Percentiles rank a stretch among this genome's conserved stretches.
These are phyloP conservation scores for Aphodius granarius DNA, from an alignment of 2,888 invertebrate genomes.

Conservation along the genomic window DNA sequence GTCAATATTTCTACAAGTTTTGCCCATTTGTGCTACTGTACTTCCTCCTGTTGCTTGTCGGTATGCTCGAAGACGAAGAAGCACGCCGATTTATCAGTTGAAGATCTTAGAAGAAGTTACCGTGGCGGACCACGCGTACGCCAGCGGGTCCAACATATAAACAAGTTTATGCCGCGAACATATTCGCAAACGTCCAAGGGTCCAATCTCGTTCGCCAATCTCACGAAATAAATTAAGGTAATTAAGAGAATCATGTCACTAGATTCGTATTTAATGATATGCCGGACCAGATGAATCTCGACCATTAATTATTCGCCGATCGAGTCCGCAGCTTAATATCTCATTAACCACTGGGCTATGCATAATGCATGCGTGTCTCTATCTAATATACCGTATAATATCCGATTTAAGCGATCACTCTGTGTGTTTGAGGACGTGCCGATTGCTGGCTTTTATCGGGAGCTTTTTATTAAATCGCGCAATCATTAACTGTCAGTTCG, in stretches of 20 bases:
- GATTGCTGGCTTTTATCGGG: background rate
- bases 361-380: conserved; percentile 12
- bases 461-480: conserved; percentile 22
- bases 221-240: conserved; percentile 55
- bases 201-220: conserved; percentile 49
- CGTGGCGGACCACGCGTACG: conserved; percentile 40
- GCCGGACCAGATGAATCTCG: conserved; percentile 48
- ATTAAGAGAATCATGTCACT: conserved; percentile 56
- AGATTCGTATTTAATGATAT: conserved; percentile 54
- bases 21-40: background rate
- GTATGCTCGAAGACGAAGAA: conserved; percentile 31
- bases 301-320: conserved; percentile 43
- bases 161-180: conserved; percentile 47
- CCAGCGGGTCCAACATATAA: conserved; percentile 40
- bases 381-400: conserved; percentile 24
- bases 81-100: conserved; percentile 38
- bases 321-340: conserved; percentile 19
- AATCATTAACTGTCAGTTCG: conserved; percentile 17
- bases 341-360: conserved; percentile 21
- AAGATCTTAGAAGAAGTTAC: conserved; percentile 36
- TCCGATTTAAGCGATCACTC: conserved; percentile 18
- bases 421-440: conserved; percentile 1
- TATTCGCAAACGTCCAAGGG: conserved; percentile 50
- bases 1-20: too few species aligned
- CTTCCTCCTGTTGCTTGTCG: conserved; percentile 16